Evolutionary conservation across 2,888 invertebrate genomes (phyloP), one percentile per base, ranked within the genome.

Genomic region (Dermolepida albohirtum): DNA sequence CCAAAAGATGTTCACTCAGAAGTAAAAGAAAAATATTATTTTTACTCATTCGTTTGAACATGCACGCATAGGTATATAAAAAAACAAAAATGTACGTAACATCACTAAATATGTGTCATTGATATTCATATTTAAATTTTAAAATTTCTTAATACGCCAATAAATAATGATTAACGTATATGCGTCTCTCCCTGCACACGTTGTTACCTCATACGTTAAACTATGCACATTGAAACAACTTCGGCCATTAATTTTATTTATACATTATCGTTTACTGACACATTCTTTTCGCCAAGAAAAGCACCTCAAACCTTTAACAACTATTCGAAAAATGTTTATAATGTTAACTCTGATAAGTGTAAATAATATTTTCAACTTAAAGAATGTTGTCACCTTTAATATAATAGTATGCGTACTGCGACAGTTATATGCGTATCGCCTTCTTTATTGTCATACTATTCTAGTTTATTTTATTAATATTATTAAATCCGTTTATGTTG

Each of bases 81-180:
- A 5, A 34, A 34, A 34, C 34, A 34, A 8, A 1, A 8, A 34
- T 34, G 1, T 34, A 8, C 10, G 6, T 34, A 34, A 34, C 34
- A 34, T 34, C 1, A 34, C n/a, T 44, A 14, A 44, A 12, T 6
- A 12, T 27, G 29, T 29, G 27, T 12, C 27, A 51, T 52, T 29
- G 12, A 29, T 52, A 29, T 34, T 52, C 29, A 52, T 29, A 17
- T 11, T 14, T n/a, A 10, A 52, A 52, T 52, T 12, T 29, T 52
- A n/a, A 34, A 52, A 12, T 34, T 52, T 27, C 27, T 29, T 29
- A 29, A 52, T 27, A 12, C n/a, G 29, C 29, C 29, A 52, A 52
- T 52, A 52, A 52, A 52, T 12, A 34, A 52, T 34, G 51, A 52
- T 52, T 29, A 52, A 34, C 51, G 34, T n/a, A 52, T 29, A 34